These are phyloP conservation scores for Lepidocyrtoides sp. DNA, from an alignment of 2,888 invertebrate genomes.

Conservation along the genomic window DNA sequence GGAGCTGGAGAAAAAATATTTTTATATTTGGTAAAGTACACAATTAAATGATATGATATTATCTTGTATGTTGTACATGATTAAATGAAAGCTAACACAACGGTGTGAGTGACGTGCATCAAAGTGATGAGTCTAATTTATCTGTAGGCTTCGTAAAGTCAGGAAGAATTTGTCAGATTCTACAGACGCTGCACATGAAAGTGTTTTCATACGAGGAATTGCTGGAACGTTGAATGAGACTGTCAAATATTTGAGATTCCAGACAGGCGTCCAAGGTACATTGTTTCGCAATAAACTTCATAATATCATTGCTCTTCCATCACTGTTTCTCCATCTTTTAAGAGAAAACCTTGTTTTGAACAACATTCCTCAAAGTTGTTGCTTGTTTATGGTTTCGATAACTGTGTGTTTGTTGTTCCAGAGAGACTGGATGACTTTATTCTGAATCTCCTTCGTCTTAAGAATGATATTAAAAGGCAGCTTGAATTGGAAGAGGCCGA, in stretches of 20 bases:
- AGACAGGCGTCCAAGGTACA: constrained; percentile 49
- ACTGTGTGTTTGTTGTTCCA: constrained; percentile 43
- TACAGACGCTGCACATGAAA: constrained; percentile 70
- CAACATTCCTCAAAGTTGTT: background rate
- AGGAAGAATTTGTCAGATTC: constrained; percentile 35
- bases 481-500: constrained; percentile 78
- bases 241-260: constrained; percentile 75
- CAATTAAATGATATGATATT: too few relatives aligned
- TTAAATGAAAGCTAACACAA: too few relatives aligned
- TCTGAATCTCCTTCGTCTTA: constrained; percentile 77
- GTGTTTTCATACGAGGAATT: constrained; percentile 72
- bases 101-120: too few relatives aligned
- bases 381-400: background rate
- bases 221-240: constrained; percentile 75
- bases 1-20: constrained; percentile 72
- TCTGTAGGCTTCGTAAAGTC: constrained; percentile 15
- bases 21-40: constrained; percentile 69
- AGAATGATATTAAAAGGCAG: constrained; percentile 71
- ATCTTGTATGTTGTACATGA: too few relatives aligned
- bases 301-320: background rate
- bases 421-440: constrained; percentile 83
- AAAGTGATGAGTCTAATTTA: background rate
- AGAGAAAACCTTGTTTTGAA: too few relatives aligned
- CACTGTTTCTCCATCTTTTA: background rate
- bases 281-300: background rate